Evolutionary conservation across 2,797 vertebrate genomes (phyloP), one percentile per base, ranked within the genome.

Genomic region (Phataginus tetradactyla): DNA sequence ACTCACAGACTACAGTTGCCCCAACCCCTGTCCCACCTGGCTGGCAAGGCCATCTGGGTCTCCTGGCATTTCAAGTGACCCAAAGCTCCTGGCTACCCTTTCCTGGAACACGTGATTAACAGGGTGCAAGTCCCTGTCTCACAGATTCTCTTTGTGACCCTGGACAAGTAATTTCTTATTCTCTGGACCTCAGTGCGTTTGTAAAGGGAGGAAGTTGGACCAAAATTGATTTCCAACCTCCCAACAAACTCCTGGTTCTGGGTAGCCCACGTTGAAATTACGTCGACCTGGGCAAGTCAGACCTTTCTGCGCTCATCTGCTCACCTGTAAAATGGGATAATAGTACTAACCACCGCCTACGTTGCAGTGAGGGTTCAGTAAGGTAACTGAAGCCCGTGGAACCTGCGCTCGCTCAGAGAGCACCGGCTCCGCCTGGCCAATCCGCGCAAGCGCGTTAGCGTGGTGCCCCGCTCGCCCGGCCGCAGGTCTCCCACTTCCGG

Each of bases 401-500:
- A 13, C 53, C 42, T 1, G 17, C 20, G 27, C 6, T 1, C 0
- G 6, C 7, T 4, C 18, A 0, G 4, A 0, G 0, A 0, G 0
- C 1, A 0, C 2, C 11, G 37, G 1, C 61, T 1, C 5, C 63
- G 0, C 1, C 0, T 1, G 0, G 42, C 0, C 21, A 0, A 4
- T 27, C 34, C 0, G 55, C 9, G 94, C 96, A 86, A 6, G 96
- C 85, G 95, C 95, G 4, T 49, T 1, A 20, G 14, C 4, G 1
- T 1, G 20, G 14, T 3, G 1, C 25, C 29, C 32, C 72, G 13
- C 59, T 49, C 3, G 32, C 85, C 57, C 27, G 15, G 55, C 18
- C 61, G 27, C 37, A 0, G 3, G 7, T 4, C 1, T 7, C 75
- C 9, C 15, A 39, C 71, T 97, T 97, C 93, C 96, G 98, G 92